A percentile compares a stretch with the other conserved stretches of the same genome.
Conservation (phyloP, 2,888 invertebrate genomes). For the Thecophora atra region DNA sequence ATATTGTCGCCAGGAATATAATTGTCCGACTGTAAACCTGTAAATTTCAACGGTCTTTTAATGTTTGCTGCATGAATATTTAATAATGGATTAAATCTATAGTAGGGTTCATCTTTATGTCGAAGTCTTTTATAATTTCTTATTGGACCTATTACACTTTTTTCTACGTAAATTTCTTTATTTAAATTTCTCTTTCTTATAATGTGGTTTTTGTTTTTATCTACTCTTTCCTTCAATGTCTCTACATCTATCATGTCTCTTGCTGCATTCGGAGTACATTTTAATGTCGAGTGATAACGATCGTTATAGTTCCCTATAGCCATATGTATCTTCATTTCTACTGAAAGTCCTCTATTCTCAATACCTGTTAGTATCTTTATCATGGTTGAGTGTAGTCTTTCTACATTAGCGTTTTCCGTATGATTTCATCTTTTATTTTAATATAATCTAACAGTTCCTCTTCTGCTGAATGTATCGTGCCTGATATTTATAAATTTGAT, state of each 20-base stretch:
- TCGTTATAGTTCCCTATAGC: constrained; percentile 40
- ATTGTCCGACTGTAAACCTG: no score
- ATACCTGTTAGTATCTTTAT: constrained; percentile 39
- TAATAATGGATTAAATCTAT: background rate
- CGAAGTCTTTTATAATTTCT: constrained; percentile 7
- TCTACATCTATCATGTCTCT: constrained; percentile 15
- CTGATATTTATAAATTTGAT: constrained; percentile 39
- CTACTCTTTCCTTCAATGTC: constrained; percentile 6
- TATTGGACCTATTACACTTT: constrained; percentile 22
- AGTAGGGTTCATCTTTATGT: constrained; percentile 17
- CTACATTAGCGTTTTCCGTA: constrained; percentile 33
- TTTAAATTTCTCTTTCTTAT: background rate
- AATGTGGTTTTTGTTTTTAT: constrained; percentile 23
- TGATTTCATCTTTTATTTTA: constrained; percentile 25
- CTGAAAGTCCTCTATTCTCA: constrained; percentile 30
- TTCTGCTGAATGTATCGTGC: constrained; percentile 17
- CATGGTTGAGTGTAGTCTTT: constrained; percentile 39
- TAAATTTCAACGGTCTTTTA: background rate
- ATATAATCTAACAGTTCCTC: background rate
- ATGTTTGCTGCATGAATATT: constrained; percentile 7
- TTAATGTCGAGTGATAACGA: constrained; percentile 38
- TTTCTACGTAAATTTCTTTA: constrained; percentile 25
- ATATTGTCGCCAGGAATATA: no score
- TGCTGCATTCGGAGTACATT: constrained; percentile 37
- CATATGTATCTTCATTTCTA: constrained; percentile 34